Evolutionary conservation across 2,888 invertebrate species (phyloP).

Genomic region (Globia sparganii): DNA sequence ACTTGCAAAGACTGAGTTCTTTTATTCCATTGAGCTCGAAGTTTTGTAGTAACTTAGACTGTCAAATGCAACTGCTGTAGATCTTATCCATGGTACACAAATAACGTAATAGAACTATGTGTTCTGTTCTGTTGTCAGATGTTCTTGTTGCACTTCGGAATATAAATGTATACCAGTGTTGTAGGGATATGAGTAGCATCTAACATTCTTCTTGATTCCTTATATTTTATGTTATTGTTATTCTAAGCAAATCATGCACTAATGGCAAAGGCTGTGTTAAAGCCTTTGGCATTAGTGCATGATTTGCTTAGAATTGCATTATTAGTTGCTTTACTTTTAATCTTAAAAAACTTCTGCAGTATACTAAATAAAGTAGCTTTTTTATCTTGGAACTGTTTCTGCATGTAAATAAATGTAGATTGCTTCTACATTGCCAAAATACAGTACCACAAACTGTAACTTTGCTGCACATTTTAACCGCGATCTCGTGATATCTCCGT

Average conservation of each 20-base stretch:
- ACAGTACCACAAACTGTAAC: slow-evolving; percentile 1
- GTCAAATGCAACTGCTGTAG: slow-evolving; percentile 11
- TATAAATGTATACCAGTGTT: too few species aligned
- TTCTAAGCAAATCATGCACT: too few species aligned
- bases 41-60: slow-evolving; percentile 27
- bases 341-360: too few species aligned
- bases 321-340: too few species aligned
- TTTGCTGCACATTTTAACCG: neutral
- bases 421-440: neutral
- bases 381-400: neutral
- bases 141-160: neutral
- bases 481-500: neutral
- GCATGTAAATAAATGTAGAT: neutral
- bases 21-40: slow-evolving; percentile 21
- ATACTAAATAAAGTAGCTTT: too few species aligned
- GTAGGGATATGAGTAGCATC: neutral
- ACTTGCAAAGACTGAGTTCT: slow-evolving; percentile 13
- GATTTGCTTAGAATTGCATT: too few species aligned
- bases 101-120: neutral
- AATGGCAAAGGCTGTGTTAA: too few species aligned
- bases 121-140: slow-evolving; percentile 2
- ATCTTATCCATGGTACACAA: slow-evolving; percentile 17
- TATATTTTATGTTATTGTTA: too few species aligned
- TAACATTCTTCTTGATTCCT: neutral
- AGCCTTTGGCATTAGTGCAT: too few species aligned